Evolutionary conservation across 2,113 vertebrate species (phyloP).

Genomic region (Zapus hudsonius): DNA sequence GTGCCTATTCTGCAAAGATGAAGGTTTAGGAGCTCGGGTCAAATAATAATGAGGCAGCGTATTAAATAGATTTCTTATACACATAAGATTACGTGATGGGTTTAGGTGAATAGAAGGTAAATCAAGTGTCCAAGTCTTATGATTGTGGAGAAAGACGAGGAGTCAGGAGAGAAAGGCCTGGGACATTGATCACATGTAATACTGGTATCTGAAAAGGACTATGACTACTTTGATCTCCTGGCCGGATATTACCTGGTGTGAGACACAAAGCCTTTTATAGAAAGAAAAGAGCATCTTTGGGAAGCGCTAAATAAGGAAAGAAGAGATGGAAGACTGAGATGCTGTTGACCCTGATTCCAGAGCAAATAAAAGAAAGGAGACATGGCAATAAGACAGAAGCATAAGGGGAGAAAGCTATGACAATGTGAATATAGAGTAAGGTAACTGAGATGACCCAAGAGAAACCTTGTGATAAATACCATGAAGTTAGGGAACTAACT

Average conservation of each 20-base stretch:
- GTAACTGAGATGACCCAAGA: not conserved
- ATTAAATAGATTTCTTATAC: not conserved
- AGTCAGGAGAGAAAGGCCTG: not conserved
- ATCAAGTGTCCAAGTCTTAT: not conserved
- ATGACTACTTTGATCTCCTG: not conserved
- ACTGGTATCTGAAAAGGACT: not conserved
- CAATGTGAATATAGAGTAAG: not conserved
- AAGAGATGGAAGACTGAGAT: not conserved
- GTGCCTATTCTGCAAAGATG: not conserved
- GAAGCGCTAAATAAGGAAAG: not conserved
- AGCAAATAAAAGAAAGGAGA: not conserved
- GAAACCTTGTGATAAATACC: not conserved
- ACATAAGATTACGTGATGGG: not conserved
- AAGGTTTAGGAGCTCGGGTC: not conserved
- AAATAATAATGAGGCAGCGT: not conserved
- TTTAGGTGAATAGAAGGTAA: not conserved
- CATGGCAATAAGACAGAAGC: not conserved
- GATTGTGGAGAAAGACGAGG: not conserved
- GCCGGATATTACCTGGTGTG: not conserved
- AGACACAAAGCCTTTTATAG: not conserved
- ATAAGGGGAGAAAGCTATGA: not conserved
- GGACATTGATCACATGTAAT: not conserved
- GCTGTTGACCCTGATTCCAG: not conserved
- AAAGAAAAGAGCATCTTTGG: not conserved
- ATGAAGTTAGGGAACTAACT: slow-evolving; percentile 10